phyloP scores from a whole-genome alignment of 1,140 invertebrate species.

The Eciton burchellii region DNA sequence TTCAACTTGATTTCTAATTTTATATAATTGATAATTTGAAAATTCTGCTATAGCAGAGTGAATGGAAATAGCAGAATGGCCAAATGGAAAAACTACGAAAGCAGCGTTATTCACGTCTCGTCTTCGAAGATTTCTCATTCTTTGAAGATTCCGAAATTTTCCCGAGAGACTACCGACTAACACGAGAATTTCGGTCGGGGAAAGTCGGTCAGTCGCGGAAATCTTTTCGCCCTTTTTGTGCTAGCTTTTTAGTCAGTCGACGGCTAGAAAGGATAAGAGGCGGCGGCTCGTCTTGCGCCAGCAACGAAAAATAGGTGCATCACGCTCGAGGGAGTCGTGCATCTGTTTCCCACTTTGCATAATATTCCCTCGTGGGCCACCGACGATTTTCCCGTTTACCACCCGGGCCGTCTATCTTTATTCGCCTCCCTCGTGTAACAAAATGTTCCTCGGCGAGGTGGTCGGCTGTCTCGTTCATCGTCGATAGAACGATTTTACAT shows the following conservation, averaged over 20 bases:
- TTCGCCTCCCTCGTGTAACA: conserved; percentile 19
- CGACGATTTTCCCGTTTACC: conserved; percentile 57
- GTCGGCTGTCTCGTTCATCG: conserved; percentile 20
- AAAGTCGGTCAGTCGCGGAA: conserved; percentile 33
- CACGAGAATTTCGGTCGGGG: conserved; percentile 39
- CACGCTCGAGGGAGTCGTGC: conserved; percentile 69
- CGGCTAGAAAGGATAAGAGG: conserved; percentile 53
- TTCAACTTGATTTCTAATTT: background rate
- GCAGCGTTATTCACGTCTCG: conserved; percentile 54
- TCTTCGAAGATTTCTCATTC: conserved; percentile 39
- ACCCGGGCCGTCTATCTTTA: conserved; percentile 34
- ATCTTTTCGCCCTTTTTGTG: background rate
- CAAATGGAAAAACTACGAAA: background rate
- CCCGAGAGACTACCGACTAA: background rate
- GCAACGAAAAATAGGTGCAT: conserved; percentile 69
- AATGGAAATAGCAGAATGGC: background rate
- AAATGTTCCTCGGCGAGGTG: background rate
- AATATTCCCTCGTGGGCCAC: conserved; percentile 66
- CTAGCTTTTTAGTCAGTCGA: conserved; percentile 24
- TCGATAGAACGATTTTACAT: conserved; percentile 29
- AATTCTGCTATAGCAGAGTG: background rate
- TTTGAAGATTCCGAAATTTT: conserved; percentile 38
- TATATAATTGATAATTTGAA: background rate
- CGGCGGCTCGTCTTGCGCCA: conserved; percentile 29
- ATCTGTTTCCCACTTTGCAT: conserved; percentile 76